Evolutionary conservation across 1,140 invertebrate species (phyloP).

Genomic region (Formica selysi): DNA sequence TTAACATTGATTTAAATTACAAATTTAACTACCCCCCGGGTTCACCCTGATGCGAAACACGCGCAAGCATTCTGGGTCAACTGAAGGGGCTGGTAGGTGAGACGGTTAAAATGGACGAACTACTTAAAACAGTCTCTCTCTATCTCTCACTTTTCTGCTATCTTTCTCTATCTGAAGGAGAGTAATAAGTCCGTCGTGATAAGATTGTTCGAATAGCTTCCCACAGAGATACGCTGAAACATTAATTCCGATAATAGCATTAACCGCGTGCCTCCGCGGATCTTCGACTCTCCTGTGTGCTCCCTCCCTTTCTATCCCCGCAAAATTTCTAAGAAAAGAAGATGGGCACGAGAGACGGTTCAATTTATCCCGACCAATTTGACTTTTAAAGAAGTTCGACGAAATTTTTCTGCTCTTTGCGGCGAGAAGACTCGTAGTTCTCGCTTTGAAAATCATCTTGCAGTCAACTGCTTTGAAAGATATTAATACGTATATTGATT

Average conservation of each 20-base stretch:
- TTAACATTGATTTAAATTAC: slow-evolving; percentile 81
- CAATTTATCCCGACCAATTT: slow-evolving; percentile 58
- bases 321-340: slow-evolving; percentile 32
- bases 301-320: neutral
- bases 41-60: slow-evolving; percentile 52
- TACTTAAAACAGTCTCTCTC: slow-evolving; percentile 66
- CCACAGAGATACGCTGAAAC: slow-evolving; percentile 55
- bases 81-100: slow-evolving; percentile 48
- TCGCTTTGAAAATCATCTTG: slow-evolving; percentile 11
- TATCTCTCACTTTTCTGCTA: slow-evolving; percentile 9
- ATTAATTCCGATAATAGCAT: slow-evolving; percentile 73
- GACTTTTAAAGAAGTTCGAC: slow-evolving; percentile 58
- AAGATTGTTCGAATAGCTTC: slow-evolving; percentile 69
- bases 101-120: slow-evolving; percentile 41
- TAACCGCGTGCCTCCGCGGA: slow-evolving; percentile 51
- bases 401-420: slow-evolving; percentile 52
- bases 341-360: slow-evolving; percentile 8
- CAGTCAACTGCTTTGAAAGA: slow-evolving; percentile 14
- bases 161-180: slow-evolving; percentile 12
- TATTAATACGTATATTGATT: slow-evolving; percentile 51
- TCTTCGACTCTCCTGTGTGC: neutral
- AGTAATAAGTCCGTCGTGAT: slow-evolving; percentile 47
- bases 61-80: slow-evolving; percentile 72
- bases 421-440: slow-evolving; percentile 7
- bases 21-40: slow-evolving; percentile 75